These are phyloP conservation scores for Mayetiola destructor DNA, from an alignment of 2,888 invertebrate species.

Conservation along the genomic window DNA sequence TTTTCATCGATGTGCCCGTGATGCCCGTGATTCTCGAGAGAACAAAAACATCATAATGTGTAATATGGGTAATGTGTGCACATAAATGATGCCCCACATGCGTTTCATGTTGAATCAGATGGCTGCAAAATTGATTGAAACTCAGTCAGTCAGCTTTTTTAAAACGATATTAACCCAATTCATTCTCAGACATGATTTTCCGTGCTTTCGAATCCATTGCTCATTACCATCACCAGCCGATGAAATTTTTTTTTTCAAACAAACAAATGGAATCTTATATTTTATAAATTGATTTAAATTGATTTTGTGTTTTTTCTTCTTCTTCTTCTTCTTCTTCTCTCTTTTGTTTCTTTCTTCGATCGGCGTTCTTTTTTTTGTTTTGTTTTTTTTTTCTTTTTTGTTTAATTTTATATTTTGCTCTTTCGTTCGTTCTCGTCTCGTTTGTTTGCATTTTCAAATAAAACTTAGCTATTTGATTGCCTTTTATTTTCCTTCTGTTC, in stretches of 20 bases:
- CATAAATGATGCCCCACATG: no score
- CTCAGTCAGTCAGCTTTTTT: no score
- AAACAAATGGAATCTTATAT: not conserved
- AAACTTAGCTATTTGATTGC: no score
- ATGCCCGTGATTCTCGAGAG: not conserved
- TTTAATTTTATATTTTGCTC: no score
- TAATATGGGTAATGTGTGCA: no score
- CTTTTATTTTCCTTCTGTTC: no score
- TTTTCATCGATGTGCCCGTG: slow-evolving; percentile 1
- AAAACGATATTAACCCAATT: not conserved
- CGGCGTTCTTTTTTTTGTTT: not conserved
- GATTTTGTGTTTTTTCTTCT: not conserved
- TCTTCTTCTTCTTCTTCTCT: no score
- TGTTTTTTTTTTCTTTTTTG: not conserved
- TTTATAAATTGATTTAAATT: slow-evolving; percentile 8
- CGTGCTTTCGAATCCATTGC: slow-evolving; percentile 2
- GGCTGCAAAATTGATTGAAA: no score
- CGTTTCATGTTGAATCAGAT: no score
- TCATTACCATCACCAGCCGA: not conserved
- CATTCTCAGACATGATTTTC: slow-evolving; percentile 8
- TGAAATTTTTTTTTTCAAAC: not conserved
- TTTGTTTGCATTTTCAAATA: no score
- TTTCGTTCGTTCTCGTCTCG: no score
- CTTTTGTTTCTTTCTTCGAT: not conserved
- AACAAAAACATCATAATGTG: no score